Conservation (phyloP, 2,888 invertebrate genomes). For the Coelopa pilipes region DNA sequence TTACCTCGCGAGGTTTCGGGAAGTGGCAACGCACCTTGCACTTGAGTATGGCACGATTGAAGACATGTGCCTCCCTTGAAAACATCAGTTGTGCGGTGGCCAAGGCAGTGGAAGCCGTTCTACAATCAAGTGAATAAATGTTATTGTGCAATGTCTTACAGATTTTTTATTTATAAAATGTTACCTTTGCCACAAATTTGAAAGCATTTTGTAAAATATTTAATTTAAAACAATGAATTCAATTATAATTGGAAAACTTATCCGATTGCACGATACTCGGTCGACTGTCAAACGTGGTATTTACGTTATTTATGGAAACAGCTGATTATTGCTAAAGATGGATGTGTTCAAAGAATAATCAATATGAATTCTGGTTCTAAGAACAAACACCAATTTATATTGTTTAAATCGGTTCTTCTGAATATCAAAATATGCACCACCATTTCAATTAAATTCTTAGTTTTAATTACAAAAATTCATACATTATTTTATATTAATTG, state of each 20-base stretch:
- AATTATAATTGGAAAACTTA: background rate
- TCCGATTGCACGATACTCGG: background rate
- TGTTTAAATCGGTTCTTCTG: no score
- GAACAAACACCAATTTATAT: no score
- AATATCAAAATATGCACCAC: no score
- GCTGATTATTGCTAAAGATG: no score
- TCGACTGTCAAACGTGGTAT: background rate
- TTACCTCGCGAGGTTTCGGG: slow-evolving; percentile 79
- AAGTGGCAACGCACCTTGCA: slow-evolving; percentile 70
- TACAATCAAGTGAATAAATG: slow-evolving; percentile 32
- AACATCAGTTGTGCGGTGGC: slow-evolving; percentile 51
- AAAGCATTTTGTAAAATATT: slow-evolving; percentile 49
- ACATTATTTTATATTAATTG: no score
- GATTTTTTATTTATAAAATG: background rate
- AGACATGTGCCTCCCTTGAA: slow-evolving; percentile 58
- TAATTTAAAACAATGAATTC: background rate
- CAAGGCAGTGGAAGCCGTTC: slow-evolving; percentile 47
- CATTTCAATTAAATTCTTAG: no score
- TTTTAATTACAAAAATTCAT: no score
- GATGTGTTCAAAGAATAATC: no score
- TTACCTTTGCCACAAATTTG: slow-evolving; percentile 53
- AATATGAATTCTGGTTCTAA: no score
- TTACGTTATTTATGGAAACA: background rate
- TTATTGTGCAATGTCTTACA: background rate
- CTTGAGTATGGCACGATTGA: slow-evolving; percentile 57